Conservation (phyloP, 2,888 invertebrate species). For the Ryuthela nishihirai region DNA sequence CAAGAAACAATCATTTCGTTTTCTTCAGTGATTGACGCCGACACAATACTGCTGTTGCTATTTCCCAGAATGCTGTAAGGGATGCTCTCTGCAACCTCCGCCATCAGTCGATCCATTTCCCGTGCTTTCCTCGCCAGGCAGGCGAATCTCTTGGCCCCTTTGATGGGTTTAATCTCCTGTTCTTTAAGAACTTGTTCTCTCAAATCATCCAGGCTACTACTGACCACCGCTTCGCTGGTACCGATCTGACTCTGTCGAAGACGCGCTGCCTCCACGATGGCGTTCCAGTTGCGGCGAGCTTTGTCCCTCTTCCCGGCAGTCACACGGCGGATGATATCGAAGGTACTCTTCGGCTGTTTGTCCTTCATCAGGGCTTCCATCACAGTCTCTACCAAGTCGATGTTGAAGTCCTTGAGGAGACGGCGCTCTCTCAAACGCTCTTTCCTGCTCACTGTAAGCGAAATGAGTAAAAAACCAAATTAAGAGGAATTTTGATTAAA, state of each 20-base stretch:
- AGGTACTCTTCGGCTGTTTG: neutral
- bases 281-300: constrained; percentile 34
- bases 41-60: no score
- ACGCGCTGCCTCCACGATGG: constrained; percentile 26
- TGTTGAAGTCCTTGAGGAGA: constrained; percentile 82
- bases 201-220: constrained; percentile 25
- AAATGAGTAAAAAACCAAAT: constrained; percentile 9
- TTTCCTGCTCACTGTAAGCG: constrained; percentile 67
- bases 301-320: constrained; percentile 19
- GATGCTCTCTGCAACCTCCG: no score
- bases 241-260: constrained; percentile 35
- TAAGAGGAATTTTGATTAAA: neutral
- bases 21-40: no score
- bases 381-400: constrained; percentile 65
- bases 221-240: neutral
- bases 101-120: no score
- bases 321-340: constrained; percentile 21
- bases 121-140: constrained; percentile 10
- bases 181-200: constrained; percentile 27
- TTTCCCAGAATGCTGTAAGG: no score
- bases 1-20: no score
- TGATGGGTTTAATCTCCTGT: constrained; percentile 4
- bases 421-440: constrained; percentile 83
- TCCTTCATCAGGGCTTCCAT: constrained; percentile 54
- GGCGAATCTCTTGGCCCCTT: constrained; percentile 16